phyloP scores from a whole-genome alignment of 1,140 invertebrate species.

The Listronotus oregonensis region DNA sequence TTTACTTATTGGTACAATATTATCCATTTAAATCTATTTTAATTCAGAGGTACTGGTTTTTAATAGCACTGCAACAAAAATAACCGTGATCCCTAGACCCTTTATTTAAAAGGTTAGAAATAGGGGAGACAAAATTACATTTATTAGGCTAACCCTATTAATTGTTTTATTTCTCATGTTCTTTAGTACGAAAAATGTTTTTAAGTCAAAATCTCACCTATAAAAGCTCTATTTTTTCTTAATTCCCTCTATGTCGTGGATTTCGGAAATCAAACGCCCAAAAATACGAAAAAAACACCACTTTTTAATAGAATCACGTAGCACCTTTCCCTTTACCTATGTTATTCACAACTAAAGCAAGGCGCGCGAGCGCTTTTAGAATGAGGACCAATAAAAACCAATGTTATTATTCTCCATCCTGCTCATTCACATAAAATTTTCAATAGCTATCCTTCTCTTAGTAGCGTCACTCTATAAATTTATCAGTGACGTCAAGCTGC shows the following conservation, averaged over 20 bases:
- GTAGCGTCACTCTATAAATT: slow-evolving; percentile 5
- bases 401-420: not conserved
- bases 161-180: too few relatives aligned
- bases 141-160: too few relatives aligned
- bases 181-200: too few relatives aligned
- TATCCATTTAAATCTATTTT: too few relatives aligned
- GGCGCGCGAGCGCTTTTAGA: not conserved
- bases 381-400: not conserved
- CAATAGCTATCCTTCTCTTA: not conserved
- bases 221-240: not conserved
- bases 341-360: not conserved
- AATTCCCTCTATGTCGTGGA: not conserved
- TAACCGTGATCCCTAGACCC: too few relatives aligned
- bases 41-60: too few relatives aligned
- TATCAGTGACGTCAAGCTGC: slow-evolving; percentile 3
- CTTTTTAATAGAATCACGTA: not conserved
- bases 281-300: slow-evolving; percentile 8
- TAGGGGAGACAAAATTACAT: too few relatives aligned
- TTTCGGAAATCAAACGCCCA: not conserved
- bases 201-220: too few relatives aligned
- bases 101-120: too few relatives aligned
- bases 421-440: not conserved
- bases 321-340: not conserved
- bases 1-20: too few relatives aligned
- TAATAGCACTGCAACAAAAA: too few relatives aligned